Evolutionary conservation across 2,888 invertebrate genomes (phyloP).

Genomic region (Harmothoe impar): DNA sequence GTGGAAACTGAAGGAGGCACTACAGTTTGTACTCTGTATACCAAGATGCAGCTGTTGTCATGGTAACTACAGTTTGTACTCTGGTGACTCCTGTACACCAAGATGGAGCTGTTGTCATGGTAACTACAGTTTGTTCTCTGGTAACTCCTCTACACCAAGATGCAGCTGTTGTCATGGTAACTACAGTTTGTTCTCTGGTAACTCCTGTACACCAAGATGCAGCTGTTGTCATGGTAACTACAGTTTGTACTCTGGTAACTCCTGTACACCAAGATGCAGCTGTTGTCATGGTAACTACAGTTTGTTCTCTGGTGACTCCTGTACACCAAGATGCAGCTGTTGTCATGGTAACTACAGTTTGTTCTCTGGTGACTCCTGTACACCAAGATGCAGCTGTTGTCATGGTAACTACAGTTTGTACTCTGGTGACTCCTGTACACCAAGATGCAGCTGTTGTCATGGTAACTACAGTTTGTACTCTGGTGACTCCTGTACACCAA

Average conservation of each 20-base stretch:
- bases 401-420: too few relatives aligned
- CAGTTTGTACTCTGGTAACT: neutral
- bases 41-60: too few relatives aligned
- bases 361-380: too few relatives aligned
- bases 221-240: neutral
- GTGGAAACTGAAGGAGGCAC: neutral
- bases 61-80: too few relatives aligned
- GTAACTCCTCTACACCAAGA: too few relatives aligned
- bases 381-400: too few relatives aligned
- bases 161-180: too few relatives aligned
- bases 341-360: neutral
- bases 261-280: too few relatives aligned
- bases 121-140: neutral
- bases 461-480: neutral
- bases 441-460: neutral
- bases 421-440: neutral
- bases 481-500: too few relatives aligned
- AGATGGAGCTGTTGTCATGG: neutral
- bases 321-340: neutral
- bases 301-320: neutral
- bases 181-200: neutral
- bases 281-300: too few relatives aligned
- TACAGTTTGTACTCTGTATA: neutral
- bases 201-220: neutral
- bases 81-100: neutral